phyloP scores from a whole-genome alignment of 2,888 invertebrate genomes.

The Leucoma salicis region DNA sequence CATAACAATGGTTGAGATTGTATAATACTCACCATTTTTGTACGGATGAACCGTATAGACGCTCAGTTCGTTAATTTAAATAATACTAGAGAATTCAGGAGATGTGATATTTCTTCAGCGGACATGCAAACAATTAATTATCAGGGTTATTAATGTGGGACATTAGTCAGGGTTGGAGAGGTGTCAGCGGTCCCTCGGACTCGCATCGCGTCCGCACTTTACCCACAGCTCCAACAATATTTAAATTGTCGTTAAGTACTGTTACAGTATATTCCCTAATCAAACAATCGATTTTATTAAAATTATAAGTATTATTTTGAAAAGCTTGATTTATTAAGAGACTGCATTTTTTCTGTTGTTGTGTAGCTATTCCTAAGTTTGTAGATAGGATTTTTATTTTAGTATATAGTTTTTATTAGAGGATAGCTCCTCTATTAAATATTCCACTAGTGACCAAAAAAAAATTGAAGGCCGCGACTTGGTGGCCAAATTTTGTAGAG shows the following conservation, averaged over 20 bases:
- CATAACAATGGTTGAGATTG: no score
- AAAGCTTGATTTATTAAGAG: neutral
- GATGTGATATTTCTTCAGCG: slow-evolving; percentile 69
- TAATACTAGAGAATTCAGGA: slow-evolving; percentile 61
- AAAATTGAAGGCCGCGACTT: no score
- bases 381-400: no score
- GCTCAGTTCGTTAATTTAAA: slow-evolving; percentile 60
- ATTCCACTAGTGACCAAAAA: no score
- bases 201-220: slow-evolving; percentile 41
- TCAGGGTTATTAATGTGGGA: slow-evolving; percentile 76
- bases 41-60: slow-evolving; percentile 30
- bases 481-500: no score
- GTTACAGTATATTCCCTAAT: slow-evolving; percentile 31
- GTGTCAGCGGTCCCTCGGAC: slow-evolving; percentile 65
- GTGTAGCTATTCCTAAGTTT: slow-evolving; percentile 6
- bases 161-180: slow-evolving; percentile 74
- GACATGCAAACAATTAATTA: slow-evolving; percentile 82
- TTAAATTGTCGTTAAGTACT: slow-evolving; percentile 37
- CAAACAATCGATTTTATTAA: slow-evolving; percentile 15
- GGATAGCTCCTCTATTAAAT: no score
- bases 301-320: neutral
- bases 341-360: neutral
- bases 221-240: slow-evolving; percentile 30
- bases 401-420: no score
- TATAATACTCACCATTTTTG: no score